These are phyloP conservation scores for Orchestia grillus DNA, from an alignment of 1,140 invertebrate genomes.

Conservation along the genomic window DNA sequence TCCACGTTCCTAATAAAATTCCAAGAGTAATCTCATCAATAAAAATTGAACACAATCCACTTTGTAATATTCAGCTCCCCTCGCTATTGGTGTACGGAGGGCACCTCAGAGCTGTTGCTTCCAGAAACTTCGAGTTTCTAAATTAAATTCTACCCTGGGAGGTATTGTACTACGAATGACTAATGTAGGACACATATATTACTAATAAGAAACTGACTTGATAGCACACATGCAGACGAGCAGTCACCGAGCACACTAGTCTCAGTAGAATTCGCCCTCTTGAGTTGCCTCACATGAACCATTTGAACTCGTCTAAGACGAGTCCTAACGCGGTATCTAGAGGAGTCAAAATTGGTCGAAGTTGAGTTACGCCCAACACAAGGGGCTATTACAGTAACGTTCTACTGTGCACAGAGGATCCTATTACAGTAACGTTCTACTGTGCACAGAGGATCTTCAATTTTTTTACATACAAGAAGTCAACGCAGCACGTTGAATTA, in stretches of 20 bases:
- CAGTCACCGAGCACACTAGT: not conserved
- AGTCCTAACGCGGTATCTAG: not conserved
- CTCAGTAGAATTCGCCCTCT: not conserved
- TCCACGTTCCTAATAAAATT: not conserved
- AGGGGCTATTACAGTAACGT: not conserved
- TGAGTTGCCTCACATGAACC: too few relatives aligned
- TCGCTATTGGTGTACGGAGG: not conserved
- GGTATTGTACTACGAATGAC: not conserved
- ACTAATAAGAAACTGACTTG: not conserved
- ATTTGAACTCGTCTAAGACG: too few relatives aligned
- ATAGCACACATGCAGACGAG: not conserved
- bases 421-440: not conserved
- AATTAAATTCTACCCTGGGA: not conserved
- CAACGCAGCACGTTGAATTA: not conserved
- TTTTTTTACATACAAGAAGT: not conserved
- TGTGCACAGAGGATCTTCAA: not conserved
- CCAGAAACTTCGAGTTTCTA: not conserved
- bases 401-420: not conserved
- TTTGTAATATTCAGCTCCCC: not conserved
- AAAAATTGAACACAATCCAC: not conserved
- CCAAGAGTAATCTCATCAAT: not conserved
- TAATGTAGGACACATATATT: not conserved
- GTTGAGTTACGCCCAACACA: too few relatives aligned
- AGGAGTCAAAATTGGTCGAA: not conserved
- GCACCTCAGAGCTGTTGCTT: not conserved